A percentile compares a stretch with the other conserved stretches of the same genome.
Evolutionary conservation across 2,797 vertebrate genomes (phyloP).

Genomic region (Coregonus suidteri): DNA sequence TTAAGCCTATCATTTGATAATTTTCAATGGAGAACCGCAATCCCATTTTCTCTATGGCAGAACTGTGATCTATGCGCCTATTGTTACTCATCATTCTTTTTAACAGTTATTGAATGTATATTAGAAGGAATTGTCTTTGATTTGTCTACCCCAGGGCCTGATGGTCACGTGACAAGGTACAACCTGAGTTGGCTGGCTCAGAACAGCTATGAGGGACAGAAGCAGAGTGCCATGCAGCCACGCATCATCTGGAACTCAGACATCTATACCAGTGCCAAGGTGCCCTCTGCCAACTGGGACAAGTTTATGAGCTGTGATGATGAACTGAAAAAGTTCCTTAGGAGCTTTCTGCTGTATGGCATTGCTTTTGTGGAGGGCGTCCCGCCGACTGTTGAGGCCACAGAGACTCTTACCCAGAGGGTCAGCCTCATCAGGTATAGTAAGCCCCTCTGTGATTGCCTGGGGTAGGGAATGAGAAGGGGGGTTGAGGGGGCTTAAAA

Average conservation of each 20-base stretch:
- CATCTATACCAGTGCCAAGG: conserved; percentile 77
- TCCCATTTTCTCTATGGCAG: not conserved
- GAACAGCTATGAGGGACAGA: conserved; percentile 88
- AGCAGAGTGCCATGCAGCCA: conserved; percentile 76
- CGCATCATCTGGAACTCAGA: conserved; percentile 85
- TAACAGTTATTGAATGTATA: not conserved
- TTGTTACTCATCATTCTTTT: not conserved
- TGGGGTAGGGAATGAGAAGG: not conserved
- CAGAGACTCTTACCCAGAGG: conserved; percentile 78
- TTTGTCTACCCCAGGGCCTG: conserved; percentile 79
- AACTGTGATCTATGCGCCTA: not conserved
- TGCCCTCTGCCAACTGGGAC: conserved; percentile 75
- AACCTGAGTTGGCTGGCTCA: conserved; percentile 84
- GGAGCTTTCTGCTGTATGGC: conserved; percentile 85
- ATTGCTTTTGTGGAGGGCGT: conserved; percentile 90
- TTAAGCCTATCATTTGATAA: not conserved
- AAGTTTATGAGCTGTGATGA: conserved; percentile 83
- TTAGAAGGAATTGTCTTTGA: not conserved
- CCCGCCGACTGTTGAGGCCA: conserved; percentile 84
- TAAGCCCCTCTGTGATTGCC: not conserved
- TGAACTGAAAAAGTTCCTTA: conserved; percentile 85
- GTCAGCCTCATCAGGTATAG: conserved; percentile 89
- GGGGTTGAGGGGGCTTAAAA: not conserved
- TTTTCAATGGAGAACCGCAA: not conserved
- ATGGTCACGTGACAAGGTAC: conserved; percentile 84